Evolutionary conservation across 2,113 vertebrate genomes (phyloP), one percentile per base, ranked within the genome.

Genomic region (Calonectris borealis): DNA sequence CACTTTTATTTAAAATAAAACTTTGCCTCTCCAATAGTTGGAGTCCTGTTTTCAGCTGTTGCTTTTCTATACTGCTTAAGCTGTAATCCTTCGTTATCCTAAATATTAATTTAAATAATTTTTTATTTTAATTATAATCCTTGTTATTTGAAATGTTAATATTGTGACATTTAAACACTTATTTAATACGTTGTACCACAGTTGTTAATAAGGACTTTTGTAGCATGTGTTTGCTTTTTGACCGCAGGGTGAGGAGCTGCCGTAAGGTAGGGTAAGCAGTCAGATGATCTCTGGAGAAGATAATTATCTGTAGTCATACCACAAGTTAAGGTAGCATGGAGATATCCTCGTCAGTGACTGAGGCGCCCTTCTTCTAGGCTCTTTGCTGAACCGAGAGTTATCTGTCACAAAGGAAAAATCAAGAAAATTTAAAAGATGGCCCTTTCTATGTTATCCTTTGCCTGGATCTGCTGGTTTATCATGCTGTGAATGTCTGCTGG

Each of bases 271-370:
- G 29, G 38, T 12, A 11, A 70, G 76, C 61, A 54, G 69, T 6
- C 21, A 48, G 51, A 12, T 40, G 42, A 16, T 24, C 27, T 31
- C 36, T 46, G 14, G 36, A 81, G 48, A 44, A 55, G 49, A 9
- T 16, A 6, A 8, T 49, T 48, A 6, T 12, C 60, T 21, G 19
- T 8, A 42, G 26, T 29, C 26, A 11, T 8, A 57, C 15, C 38
- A 42, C 9, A 5, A 16, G 49, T 31, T 44, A 51, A 22, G 55
- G 36, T 8, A 64, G 55, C 38, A 21, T 9, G 38, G 40, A 73
- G 26, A 27, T 7, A n/a, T 8, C 27, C 12, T 31, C 1, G 0
- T 4, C 54, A 26, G n/a, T 40, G 66, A 49, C 38, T 12, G 17
- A 44, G 60, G 32, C 0, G 2, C 40, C 61, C 7, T 69, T 36